A percentile compares a stretch with the other conserved stretches of the same genome.
Evolutionary conservation across 2,888 invertebrate species (phyloP).

Genomic region (Oscheius sp.): DNA sequence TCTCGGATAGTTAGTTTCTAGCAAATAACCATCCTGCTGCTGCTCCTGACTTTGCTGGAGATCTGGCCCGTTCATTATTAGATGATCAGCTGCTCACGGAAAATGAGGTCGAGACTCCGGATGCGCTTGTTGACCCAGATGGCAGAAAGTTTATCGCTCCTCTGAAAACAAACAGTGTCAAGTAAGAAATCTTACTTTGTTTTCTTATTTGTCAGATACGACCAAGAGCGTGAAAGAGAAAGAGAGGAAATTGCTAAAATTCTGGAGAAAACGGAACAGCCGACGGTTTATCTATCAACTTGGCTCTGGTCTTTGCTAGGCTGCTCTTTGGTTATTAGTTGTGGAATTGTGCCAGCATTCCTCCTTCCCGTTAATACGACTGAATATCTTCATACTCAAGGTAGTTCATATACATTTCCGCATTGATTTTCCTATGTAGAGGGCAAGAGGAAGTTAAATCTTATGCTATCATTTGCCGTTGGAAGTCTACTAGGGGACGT

Average conservation of each 20-base stretch:
- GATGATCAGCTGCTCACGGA: conserved; percentile 11
- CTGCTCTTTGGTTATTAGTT: conserved; percentile 49
- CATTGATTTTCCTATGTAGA: conserved; percentile 37
- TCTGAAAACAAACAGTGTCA: conserved; percentile 38
- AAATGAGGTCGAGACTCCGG: conserved; percentile 21
- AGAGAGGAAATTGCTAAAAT: conserved; percentile 35
- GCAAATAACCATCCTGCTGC: conserved; percentile 51
- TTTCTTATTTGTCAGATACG: conserved; percentile 36
- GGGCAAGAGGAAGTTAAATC: conserved; percentile 50
- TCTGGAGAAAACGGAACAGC: background rate
- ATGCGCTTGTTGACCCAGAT: conserved; percentile 47
- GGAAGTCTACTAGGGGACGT: conserved; percentile 64
- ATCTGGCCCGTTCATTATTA: conserved; percentile 16
- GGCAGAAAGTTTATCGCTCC: conserved; percentile 45
- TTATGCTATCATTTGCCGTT: conserved; percentile 59
- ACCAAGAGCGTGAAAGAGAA: conserved; percentile 45
- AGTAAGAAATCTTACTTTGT: conserved; percentile 33
- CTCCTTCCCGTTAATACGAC: conserved; percentile 51
- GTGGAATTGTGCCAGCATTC: conserved; percentile 59
- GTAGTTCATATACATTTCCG: conserved; percentile 28
- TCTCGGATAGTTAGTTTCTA: background rate
- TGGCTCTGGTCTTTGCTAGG: conserved; percentile 55
- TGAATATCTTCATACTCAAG: conserved; percentile 42
- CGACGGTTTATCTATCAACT: conserved; percentile 32
- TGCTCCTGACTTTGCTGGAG: conserved; percentile 43